phyloP scores from a whole-genome alignment of 2,888 invertebrate species.

The Chrysodeixis includens region DNA sequence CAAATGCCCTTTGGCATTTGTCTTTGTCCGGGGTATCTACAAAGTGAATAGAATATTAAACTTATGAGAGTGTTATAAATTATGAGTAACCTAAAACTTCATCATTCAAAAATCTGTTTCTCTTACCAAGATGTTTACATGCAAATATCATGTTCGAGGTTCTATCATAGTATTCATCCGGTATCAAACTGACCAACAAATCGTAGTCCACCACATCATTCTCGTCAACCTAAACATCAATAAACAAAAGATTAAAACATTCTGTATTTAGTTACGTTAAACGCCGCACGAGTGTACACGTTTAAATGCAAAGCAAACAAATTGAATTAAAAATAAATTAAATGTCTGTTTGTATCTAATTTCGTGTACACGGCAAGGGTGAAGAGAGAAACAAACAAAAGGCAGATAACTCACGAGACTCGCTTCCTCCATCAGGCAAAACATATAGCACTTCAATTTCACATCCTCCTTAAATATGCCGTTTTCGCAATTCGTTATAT shows the following conservation, averaged over 20 bases:
- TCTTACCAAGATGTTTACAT: slow-evolving; percentile 81
- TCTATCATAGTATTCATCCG: slow-evolving; percentile 80
- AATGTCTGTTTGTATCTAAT: slow-evolving; percentile 75
- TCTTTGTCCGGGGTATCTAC: slow-evolving; percentile 81
- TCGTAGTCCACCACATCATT: slow-evolving; percentile 83
- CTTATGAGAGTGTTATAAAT: too few species aligned
- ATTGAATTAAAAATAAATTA: slow-evolving; percentile 76
- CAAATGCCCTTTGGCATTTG: slow-evolving; percentile 83
- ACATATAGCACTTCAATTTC: slow-evolving; percentile 89
- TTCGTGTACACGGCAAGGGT: slow-evolving; percentile 65
- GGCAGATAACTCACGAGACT: slow-evolving; percentile 83
- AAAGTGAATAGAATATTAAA: slow-evolving; percentile 21
- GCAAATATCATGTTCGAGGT: slow-evolving; percentile 78
- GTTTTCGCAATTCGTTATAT: slow-evolving; percentile 88
- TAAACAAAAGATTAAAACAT: slow-evolving; percentile 3
- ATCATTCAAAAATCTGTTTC: neutral
- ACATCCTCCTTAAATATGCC: slow-evolving; percentile 88
- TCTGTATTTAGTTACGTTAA: slow-evolving; percentile 9
- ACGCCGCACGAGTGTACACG: slow-evolving; percentile 23
- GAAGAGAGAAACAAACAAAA: slow-evolving; percentile 77
- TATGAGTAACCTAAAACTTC: too few species aligned
- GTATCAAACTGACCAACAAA: slow-evolving; percentile 84
- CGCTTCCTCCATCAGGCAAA: slow-evolving; percentile 86
- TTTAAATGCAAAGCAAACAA: slow-evolving; percentile 67
- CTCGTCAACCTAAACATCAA: slow-evolving; percentile 76